Evolutionary conservation across 2,113 vertebrate species (phyloP).

Genomic region (Cololabis saira): DNA sequence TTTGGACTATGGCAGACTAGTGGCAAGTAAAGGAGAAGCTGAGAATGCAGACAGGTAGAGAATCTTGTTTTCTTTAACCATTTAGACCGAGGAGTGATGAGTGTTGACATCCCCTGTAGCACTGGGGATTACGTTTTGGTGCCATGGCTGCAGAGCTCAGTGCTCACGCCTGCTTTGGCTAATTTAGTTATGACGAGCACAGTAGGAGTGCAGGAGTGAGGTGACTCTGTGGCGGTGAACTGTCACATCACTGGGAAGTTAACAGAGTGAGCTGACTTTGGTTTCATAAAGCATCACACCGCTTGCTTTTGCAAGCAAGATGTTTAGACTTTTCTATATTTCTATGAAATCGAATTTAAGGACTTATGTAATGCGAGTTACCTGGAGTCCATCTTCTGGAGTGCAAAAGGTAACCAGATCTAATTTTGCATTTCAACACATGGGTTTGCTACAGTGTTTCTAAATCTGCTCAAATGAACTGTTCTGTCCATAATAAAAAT

Average conservation of each 20-base stretch:
- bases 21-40: neutral
- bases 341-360: neutral
- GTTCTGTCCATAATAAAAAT: too few species aligned
- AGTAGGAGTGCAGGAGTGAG: neutral
- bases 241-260: conserved; percentile 1
- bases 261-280: neutral
- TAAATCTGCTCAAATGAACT: too few species aligned
- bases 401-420: too few species aligned
- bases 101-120: conserved; percentile 1
- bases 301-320: neutral
- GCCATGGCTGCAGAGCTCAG: neutral
- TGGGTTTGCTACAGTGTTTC: too few species aligned
- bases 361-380: too few species aligned
- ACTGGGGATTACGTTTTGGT: neutral
- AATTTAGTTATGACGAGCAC: conserved; percentile 33
- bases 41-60: neutral
- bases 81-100: neutral
- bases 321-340: neutral
- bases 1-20: too few species aligned
- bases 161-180: conserved; percentile 23
- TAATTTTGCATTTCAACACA: too few species aligned
- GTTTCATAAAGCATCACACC: conserved; percentile 5
- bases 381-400: too few species aligned
- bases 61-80: neutral
- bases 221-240: neutral